phyloP scores from a whole-genome alignment of 2,797 vertebrate genomes.

The Eospalax fontanierii region DNA sequence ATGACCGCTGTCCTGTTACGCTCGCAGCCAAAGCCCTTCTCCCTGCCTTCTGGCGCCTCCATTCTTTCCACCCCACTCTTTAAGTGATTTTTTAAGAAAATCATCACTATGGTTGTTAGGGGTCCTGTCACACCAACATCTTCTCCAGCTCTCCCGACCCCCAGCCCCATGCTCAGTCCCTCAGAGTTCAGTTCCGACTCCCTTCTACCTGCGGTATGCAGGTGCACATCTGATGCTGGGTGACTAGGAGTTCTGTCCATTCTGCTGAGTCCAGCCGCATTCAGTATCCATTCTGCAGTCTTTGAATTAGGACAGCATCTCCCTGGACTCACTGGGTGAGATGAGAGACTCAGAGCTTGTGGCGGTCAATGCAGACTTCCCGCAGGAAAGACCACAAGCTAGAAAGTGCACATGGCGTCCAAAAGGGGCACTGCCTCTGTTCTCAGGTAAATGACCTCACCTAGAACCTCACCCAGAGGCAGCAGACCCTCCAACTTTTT shows the following conservation, averaged over 20 bases:
- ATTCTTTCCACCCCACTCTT: background rate
- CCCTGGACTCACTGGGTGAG: accelerated
- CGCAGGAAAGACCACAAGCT: background rate
- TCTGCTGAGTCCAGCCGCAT: background rate
- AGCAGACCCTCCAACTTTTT: background rate
- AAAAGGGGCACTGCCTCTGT: no score
- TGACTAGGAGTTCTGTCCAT: background rate
- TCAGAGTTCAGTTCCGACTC: background rate
- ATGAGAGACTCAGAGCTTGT: accelerated
- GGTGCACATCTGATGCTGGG: background rate
- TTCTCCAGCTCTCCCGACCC: background rate
- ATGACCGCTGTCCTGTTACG: no score
- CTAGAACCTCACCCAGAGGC: accelerated
- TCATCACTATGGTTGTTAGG: accelerated
- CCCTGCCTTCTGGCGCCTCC: background rate
- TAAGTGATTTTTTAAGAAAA: no score
- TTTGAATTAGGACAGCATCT: background rate
- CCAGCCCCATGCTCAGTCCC: accelerated
- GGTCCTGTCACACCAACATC: accelerated
- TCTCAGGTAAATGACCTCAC: accelerated
- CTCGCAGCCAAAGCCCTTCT: background rate
- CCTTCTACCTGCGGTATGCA: background rate
- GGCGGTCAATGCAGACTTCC: accelerated
- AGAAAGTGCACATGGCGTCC: background rate
- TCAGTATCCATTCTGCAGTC: accelerated